These are phyloP conservation scores for Leptodactylus fuscus DNA, from an alignment of 2,113 vertebrate species.

Conservation along the genomic window DNA sequence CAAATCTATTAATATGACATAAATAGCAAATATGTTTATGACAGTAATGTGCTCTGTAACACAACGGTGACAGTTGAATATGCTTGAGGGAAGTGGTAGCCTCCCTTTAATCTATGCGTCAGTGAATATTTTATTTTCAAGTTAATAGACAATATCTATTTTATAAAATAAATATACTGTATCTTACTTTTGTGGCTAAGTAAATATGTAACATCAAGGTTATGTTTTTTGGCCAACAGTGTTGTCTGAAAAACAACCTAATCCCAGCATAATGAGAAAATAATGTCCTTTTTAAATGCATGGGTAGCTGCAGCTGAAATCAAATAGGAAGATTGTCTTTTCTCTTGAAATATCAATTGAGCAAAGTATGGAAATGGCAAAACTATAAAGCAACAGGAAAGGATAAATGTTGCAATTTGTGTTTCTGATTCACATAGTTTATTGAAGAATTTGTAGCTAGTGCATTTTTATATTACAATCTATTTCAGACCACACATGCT, in stretches of 20 bases:
- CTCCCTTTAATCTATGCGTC: background rate
- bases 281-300: constrained; percentile 61
- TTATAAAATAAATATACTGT: background rate
- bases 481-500: background rate
- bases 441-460: background rate
- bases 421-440: background rate
- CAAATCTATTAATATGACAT: too few species aligned
- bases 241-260: constrained; percentile 67
- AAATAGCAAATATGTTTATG: too few species aligned
- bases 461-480: background rate
- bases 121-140: background rate
- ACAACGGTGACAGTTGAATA: too few species aligned
- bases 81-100: too few species aligned
- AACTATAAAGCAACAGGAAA: background rate
- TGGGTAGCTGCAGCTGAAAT: constrained; percentile 34
- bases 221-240: constrained; percentile 62
- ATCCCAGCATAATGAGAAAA: constrained; percentile 65
- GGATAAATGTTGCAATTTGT: background rate
- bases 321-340: constrained; percentile 34
- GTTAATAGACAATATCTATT: background rate
- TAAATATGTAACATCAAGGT: constrained; percentile 14
- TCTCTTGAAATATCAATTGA: constrained; percentile 41
- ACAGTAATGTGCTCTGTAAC: too few species aligned
- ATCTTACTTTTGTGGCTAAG: background rate
- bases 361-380: background rate